A percentile compares a stretch with the other conserved stretches of the same genome.
phyloP scores from a whole-genome alignment of 2,888 invertebrate genomes.

The Drosophila neonasuta region DNA sequence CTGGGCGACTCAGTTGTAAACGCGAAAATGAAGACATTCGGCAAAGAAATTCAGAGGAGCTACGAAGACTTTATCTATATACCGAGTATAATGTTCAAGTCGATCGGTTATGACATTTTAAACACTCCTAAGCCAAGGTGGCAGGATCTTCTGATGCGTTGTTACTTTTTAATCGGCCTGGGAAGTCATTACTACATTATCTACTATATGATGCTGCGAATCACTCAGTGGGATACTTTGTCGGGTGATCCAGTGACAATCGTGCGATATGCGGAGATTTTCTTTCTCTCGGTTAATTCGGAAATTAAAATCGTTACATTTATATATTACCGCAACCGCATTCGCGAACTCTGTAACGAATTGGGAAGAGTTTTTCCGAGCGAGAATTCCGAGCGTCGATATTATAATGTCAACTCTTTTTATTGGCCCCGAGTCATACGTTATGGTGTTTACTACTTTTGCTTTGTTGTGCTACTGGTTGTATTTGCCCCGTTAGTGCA shows the following conservation, averaged over 20 bases:
- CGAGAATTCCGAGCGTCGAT: slow-evolving; percentile 7
- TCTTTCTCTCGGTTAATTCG: slow-evolving; percentile 18
- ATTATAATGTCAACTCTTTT: slow-evolving; percentile 20
- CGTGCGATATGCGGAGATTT: slow-evolving; percentile 24
- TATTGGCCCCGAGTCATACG: slow-evolving; percentile 25
- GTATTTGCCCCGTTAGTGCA: slow-evolving; percentile 15
- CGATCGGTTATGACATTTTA: slow-evolving; percentile 18
- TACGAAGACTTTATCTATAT: slow-evolving; percentile 29
- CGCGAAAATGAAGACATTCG: slow-evolving; percentile 4
- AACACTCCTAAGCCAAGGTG: slow-evolving; percentile 2
- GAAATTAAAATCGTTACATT: slow-evolving; percentile 25
- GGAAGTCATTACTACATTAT: slow-evolving; percentile 12
- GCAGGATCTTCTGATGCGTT: slow-evolving; percentile 12
- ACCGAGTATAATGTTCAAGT: slow-evolving; percentile 20
- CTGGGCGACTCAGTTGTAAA: slow-evolving; percentile 1
- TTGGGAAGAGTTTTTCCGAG: slow-evolving; percentile 6
- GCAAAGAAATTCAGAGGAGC: not conserved
- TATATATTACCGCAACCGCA: slow-evolving; percentile 12
- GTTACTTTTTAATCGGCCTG: slow-evolving; percentile 1
- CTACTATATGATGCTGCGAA: slow-evolving; percentile 14
- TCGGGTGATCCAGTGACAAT: slow-evolving; percentile 13
- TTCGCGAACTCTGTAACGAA: slow-evolving; percentile 8
- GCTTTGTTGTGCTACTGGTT: slow-evolving; percentile 12
- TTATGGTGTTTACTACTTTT: slow-evolving; percentile 23
- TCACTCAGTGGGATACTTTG: slow-evolving; percentile 23